Base-by-base conservation (phyloP, 1,140 invertebrate species). In the Ridgeia piscesae region DNA sequence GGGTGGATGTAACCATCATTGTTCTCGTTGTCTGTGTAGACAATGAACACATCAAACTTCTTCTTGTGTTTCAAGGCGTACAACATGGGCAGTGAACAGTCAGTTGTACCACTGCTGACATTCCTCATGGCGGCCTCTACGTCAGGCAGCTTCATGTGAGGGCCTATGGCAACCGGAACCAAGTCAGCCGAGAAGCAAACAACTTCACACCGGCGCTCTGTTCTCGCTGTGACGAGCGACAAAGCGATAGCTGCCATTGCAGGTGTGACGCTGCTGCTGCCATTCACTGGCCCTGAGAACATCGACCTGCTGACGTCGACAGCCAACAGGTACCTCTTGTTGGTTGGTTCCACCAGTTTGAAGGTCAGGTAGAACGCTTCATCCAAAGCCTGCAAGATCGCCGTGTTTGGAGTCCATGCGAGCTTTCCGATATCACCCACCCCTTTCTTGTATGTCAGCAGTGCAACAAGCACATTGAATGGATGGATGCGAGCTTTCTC, bases 51-150 rank as follows among this genome's bases (percentile, higher is more conserved):
- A 88, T 95, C 95, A 90, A 94, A 94, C 89, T 94, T 93, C 91
- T 92, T 96, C 33, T 97, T 96, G 1, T 97, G 94, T 89, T 96
- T 93, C 27, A 93, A 35, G 96, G 97, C 97, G 96, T 97, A 97
- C 2, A 96, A 93, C 93, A 97, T 96, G 6, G 97, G 97, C 89
- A 96, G 96, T n/a, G 96, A 94, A 91, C 96, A 95, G 93, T 96
- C 96, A 4, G 58, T 77, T 21, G 8, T 2, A 77, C 58, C 58
- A 17, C 4, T 77, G 6, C 2, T 77, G 17, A 77, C 58, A 31
- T 77, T 21, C 17, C 58, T 77, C 17, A 77, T 77, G 58, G 27
- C 58, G 17, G 2, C 2, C 27, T 77, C 58, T 9, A 77, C 58
- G 77, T 94, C 92, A n/a, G 91, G 91, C 2, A 95, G 89, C 14